Percentiles rank a stretch among this genome's conserved stretches.
phyloP scores from a whole-genome alignment of 2,113 vertebrate species.

The Triplophysa tibetana region DNA sequence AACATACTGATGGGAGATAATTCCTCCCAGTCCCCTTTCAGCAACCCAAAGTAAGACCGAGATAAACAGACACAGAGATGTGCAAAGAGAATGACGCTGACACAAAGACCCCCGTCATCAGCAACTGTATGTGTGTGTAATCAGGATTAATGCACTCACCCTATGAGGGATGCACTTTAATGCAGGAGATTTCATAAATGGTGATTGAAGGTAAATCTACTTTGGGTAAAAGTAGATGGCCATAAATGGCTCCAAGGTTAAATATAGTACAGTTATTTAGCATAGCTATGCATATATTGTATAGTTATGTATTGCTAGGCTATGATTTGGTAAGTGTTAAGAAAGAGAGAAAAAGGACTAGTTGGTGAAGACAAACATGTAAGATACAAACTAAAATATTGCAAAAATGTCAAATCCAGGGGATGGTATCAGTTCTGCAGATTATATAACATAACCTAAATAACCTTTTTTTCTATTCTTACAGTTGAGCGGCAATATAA shows the following conservation, averaged over 20 bases:
- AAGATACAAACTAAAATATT: too few relatives aligned
- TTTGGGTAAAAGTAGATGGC: conserved; percentile 80
- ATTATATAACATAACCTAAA: background rate
- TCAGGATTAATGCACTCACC: conserved; percentile 90
- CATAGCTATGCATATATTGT: too few relatives aligned
- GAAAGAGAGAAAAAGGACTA: background rate
- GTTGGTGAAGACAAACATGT: background rate
- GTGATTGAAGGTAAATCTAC: conserved; percentile 97
- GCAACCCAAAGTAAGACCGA: background rate
- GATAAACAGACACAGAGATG: conserved; percentile 1
- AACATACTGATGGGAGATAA: background rate
- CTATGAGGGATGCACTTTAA: conserved; percentile 83
- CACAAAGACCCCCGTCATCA: conserved; percentile 68
- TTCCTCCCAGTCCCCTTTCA: background rate
- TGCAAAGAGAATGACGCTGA: conserved; percentile 65
- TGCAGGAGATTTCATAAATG: conserved; percentile 98
- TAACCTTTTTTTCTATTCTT: too few relatives aligned
- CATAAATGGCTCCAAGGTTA: conserved; percentile 54
- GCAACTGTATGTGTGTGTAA: conserved; percentile 76
- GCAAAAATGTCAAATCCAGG: background rate
- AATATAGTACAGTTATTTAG: background rate
- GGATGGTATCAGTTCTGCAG: background rate
- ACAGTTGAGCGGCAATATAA: too few relatives aligned
- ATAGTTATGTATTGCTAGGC: background rate
- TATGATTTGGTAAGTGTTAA: conserved; percentile 13